Conservation (phyloP, 2,113 vertebrate species). For the Bos indicus region DNA sequence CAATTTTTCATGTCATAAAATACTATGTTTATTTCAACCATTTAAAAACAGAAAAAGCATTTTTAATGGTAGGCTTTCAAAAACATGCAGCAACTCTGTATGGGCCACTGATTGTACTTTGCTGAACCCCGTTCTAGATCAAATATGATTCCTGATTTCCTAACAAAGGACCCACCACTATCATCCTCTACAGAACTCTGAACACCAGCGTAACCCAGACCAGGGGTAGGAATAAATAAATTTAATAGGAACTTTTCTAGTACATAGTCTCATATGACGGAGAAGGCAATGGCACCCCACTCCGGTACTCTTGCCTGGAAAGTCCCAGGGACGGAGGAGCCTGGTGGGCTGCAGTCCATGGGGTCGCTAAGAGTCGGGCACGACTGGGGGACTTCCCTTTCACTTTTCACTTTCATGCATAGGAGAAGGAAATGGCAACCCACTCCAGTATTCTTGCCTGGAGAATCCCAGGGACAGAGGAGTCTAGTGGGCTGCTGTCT, state of each 20-base stretch:
- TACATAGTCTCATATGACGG: background rate
- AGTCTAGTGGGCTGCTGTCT: too few species aligned
- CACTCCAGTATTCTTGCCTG: too few species aligned
- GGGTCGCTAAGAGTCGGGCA: too few species aligned
- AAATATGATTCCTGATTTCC: background rate
- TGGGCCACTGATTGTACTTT: background rate
- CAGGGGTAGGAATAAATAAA: background rate
- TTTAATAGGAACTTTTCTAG: background rate
- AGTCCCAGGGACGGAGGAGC: too few species aligned
- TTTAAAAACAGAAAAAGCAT: background rate
- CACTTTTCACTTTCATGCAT: too few species aligned
- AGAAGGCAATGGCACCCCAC: too few species aligned
- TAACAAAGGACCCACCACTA: background rate
- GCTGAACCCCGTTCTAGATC: background rate
- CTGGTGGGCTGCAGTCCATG: too few species aligned
- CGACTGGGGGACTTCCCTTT: too few species aligned
- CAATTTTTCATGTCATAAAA: background rate
- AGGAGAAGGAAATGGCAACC: too few species aligned
- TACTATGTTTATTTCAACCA: background rate
- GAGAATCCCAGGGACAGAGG: too few species aligned
- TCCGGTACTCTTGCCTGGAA: too few species aligned
- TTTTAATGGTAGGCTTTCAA: background rate
- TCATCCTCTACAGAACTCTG: background rate
- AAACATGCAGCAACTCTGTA: background rate
- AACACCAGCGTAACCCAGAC: accelerated